phyloP scores from a whole-genome alignment of 2,888 invertebrate genomes.

The Trissolcus japonicus region DNA sequence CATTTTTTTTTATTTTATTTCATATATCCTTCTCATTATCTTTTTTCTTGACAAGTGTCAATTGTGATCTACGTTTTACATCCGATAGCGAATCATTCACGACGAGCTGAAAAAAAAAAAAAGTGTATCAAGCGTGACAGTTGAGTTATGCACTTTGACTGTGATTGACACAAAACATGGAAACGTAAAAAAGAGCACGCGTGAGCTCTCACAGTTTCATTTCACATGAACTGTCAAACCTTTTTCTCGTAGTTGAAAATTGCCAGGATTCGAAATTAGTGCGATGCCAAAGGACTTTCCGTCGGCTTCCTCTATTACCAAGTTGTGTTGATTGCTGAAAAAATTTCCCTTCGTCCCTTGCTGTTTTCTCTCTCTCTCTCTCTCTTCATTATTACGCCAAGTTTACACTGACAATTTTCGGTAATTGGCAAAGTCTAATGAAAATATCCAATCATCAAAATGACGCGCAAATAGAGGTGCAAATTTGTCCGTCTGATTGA shows the following conservation, averaged over 20 bases:
- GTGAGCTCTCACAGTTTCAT: constrained; percentile 7
- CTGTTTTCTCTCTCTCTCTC: background rate
- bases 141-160: constrained; percentile 14
- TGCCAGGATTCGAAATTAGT: constrained; percentile 17
- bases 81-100: constrained; percentile 26
- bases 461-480: background rate
- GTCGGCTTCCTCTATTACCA: constrained; percentile 5
- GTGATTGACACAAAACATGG: constrained; percentile 19
- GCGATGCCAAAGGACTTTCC: constrained; percentile 13
- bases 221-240: constrained; percentile 10
- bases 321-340: constrained; percentile 19
- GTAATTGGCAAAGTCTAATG: constrained; percentile 30
- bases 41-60: constrained; percentile 9
- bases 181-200: no score
- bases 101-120: background rate
- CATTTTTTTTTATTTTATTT: no score
- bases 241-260: constrained; percentile 13
- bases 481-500: background rate
- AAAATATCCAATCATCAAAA: constrained; percentile 16
- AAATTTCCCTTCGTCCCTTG: constrained; percentile 6
- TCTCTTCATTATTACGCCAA: constrained; percentile 6
- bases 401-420: constrained; percentile 13
- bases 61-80: constrained; percentile 27
- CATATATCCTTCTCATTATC: no score
- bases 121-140: constrained; percentile 20